phyloP scores from a whole-genome alignment of 2,888 invertebrate species.

The Pogonocherus hispidulus region DNA sequence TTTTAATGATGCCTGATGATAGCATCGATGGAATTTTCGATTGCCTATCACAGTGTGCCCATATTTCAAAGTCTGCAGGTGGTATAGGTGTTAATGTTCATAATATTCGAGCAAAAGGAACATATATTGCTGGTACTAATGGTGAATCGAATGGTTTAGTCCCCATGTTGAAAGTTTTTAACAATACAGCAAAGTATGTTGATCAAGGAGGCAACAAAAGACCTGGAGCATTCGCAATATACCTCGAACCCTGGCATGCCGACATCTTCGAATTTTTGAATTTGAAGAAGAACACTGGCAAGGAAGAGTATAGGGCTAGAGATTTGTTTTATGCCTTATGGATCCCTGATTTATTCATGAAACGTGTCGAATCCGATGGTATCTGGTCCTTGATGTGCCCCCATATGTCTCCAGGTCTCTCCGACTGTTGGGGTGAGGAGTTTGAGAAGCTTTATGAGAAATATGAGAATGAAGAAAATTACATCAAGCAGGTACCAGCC shows the following conservation, averaged over 20 bases:
- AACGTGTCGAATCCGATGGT: conserved; percentile 86
- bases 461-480: conserved; percentile 87
- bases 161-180: conserved; percentile 95
- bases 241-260: conserved; percentile 99
- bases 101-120: conserved; percentile 92
- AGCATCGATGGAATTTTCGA: conserved; percentile 96
- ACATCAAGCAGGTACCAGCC: conserved; percentile 77
- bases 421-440: conserved; percentile 95
- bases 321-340: conserved; percentile 97
- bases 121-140: conserved; percentile 93
- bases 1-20: conserved; percentile 94
- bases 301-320: conserved; percentile 93
- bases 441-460: conserved; percentile 90
- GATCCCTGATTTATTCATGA: conserved; percentile 99
- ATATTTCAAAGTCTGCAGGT: conserved; percentile 97
- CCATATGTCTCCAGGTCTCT: conserved; percentile 89
- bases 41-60: conserved; percentile 91
- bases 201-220: conserved; percentile 98
- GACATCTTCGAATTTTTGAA: conserved; percentile 97
- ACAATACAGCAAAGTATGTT: conserved; percentile 96
- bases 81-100: conserved; percentile 98
- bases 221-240: conserved; percentile 97
- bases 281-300: conserved; percentile 83
- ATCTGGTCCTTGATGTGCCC: conserved; percentile 99
- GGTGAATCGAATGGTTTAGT: conserved; percentile 96